Evolutionary conservation across 2,797 vertebrate species (phyloP).

Genomic region (Rhynchotus rufescens): DNA sequence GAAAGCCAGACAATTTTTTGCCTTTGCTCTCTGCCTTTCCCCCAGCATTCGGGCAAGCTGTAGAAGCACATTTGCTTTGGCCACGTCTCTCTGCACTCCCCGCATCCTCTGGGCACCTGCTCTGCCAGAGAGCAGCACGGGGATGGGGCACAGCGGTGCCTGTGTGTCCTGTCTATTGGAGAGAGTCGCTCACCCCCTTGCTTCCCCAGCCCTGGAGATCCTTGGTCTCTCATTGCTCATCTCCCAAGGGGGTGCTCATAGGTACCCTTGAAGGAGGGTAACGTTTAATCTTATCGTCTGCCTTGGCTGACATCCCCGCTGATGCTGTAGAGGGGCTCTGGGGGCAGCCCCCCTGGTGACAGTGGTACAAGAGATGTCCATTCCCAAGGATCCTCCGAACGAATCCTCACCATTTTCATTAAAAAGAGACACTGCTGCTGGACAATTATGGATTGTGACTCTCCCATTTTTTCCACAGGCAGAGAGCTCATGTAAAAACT

Average conservation of each 20-base stretch:
- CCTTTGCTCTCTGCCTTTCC: not conserved
- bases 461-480: not conserved
- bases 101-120: not conserved
- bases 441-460: constrained; percentile 15
- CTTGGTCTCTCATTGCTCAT: not conserved
- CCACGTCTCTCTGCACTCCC: not conserved
- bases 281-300: constrained; percentile 52
- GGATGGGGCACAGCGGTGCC: not conserved
- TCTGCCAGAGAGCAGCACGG: not conserved
- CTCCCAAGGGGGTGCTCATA: constrained; percentile 18
- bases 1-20: not conserved
- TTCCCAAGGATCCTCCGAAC: constrained; percentile 1
- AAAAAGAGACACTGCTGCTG: constrained; percentile 5
- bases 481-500: constrained; percentile 35
- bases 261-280: not conserved
- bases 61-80: not conserved
- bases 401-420: constrained; percentile 49
- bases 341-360: not conserved
- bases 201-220: constrained; percentile 2
- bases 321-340: constrained; percentile 18
- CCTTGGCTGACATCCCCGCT: constrained; percentile 26
- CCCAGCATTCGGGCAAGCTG: not conserved
- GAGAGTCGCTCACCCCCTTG: constrained; percentile 16
- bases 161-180: not conserved
- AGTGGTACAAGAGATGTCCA: not conserved